These are phyloP conservation scores for Actenoides hombroni DNA, from an alignment of 2,113 vertebrate species.

Conservation along the genomic window DNA sequence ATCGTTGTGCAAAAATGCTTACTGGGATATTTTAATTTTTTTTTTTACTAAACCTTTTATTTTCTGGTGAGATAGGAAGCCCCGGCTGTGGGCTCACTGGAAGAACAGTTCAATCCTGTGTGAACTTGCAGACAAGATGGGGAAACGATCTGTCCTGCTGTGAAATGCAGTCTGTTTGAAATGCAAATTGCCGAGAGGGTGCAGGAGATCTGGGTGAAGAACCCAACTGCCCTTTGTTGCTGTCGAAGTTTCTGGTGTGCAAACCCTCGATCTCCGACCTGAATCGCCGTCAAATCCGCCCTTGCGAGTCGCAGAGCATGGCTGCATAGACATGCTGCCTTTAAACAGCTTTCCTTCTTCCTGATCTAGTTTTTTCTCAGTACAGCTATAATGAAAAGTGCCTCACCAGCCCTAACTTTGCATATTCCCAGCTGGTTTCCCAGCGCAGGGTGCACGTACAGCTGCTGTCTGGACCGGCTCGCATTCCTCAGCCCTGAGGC, in stretches of 20 bases:
- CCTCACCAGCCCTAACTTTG: not conserved
- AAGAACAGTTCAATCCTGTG: not conserved
- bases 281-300: not conserved
- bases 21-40: not conserved
- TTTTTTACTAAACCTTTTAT: not conserved
- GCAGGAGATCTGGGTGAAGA: not conserved
- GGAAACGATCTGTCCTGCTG: not conserved
- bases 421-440: not conserved
- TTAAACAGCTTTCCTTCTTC: not conserved
- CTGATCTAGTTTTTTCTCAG: not conserved
- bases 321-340: not conserved
- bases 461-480: not conserved
- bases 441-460: not conserved
- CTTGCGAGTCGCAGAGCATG: not conserved
- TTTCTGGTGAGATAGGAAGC: not conserved
- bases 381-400: not conserved
- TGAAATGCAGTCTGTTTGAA: not conserved
- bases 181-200: not conserved
- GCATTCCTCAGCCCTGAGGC: not conserved
- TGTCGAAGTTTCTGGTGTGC: not conserved
- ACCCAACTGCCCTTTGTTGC: not conserved
- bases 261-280: not conserved
- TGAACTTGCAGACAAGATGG: not conserved
- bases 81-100: not conserved
- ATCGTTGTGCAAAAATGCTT: not conserved